phyloP scores from a whole-genome alignment of 2,113 vertebrate genomes.

The Epinephelus lanceolatus region DNA sequence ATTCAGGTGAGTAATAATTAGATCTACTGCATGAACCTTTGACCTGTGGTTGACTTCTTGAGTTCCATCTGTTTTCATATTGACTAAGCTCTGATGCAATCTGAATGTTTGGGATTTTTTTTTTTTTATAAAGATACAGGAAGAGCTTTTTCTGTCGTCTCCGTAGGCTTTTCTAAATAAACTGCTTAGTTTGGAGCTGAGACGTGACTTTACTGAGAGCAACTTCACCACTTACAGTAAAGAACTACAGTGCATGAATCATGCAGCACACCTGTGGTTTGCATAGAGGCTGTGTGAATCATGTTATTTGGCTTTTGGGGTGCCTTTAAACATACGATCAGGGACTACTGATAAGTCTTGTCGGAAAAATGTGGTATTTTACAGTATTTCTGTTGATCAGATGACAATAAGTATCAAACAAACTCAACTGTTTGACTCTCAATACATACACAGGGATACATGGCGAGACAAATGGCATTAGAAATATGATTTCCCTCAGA shows the following conservation, averaged over 20 bases:
- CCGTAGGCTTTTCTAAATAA: neutral
- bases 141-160: neutral
- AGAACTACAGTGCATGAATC: neutral
- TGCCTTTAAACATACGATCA: neutral
- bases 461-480: neutral
- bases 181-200: neutral
- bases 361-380: neutral
- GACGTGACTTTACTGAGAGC: neutral
- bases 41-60: neutral
- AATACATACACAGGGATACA: neutral
- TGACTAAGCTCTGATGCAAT: slow-evolving; percentile 12
- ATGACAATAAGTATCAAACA: neutral
- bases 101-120: neutral
- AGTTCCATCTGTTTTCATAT: neutral
- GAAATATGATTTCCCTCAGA: neutral
- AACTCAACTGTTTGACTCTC: neutral
- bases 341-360: neutral
- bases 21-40: neutral
- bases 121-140: neutral
- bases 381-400: neutral
- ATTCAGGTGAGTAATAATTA: neutral
- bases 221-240: neutral
- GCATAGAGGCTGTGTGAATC: neutral
- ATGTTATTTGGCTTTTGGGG: neutral
- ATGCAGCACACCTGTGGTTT: neutral